A percentile compares a stretch with the other conserved stretches of the same genome.
These are phyloP conservation scores for Calosoma granatense DNA, from an alignment of 1,140 invertebrate species.

Conservation along the genomic window DNA sequence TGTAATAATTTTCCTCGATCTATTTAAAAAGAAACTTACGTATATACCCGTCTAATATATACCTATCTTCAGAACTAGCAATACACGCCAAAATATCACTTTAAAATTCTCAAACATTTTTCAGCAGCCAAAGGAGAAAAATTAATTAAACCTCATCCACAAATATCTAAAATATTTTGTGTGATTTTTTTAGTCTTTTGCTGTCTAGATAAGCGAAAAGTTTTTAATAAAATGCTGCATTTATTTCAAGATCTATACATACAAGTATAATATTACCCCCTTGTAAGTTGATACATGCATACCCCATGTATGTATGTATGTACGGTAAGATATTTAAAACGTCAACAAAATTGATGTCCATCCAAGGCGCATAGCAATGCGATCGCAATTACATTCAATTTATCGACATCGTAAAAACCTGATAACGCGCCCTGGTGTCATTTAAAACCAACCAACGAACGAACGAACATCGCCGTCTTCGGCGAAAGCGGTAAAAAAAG, in stretches of 20 bases:
- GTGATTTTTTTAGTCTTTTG: too few species aligned
- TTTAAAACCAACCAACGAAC: neutral
- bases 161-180: neutral
- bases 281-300: too few species aligned
- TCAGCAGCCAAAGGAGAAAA: too few species aligned
- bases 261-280: too few species aligned
- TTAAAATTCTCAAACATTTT: too few species aligned
- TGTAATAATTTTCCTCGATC: too few species aligned
- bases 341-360: constrained; percentile 4
- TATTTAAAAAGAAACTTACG: too few species aligned
- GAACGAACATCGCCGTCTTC: neutral
- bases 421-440: constrained; percentile 1
- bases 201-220: neutral
- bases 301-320: too few species aligned
- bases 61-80: too few species aligned
- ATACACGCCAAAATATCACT: too few species aligned
- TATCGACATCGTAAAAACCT: neutral
- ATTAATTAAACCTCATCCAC: neutral
- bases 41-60: too few species aligned
- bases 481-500: neutral
- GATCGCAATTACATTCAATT: constrained; percentile 7
- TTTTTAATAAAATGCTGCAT: neutral
- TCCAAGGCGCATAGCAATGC: neutral
- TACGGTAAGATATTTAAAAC: constrained; percentile 3
- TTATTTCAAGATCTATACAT: neutral